These are phyloP conservation scores for Emydura subglobosa DNA, from an alignment of 2,113 vertebrate species.

Conservation along the genomic window DNA sequence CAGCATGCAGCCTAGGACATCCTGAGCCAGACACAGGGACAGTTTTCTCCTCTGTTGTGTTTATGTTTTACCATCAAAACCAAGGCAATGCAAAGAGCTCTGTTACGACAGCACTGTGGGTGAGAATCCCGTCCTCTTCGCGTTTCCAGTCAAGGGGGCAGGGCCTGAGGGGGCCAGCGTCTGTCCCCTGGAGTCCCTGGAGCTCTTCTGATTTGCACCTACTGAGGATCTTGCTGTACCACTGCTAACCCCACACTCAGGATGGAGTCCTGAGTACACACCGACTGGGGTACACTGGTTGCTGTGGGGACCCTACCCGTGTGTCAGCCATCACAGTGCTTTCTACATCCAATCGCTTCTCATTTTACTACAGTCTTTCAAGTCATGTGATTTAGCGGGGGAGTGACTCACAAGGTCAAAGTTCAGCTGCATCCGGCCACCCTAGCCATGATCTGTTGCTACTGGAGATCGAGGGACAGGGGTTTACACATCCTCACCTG, in stretches of 20 bases:
- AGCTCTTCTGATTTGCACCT: too few species aligned
- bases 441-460: not conserved
- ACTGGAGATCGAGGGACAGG: fast-evolving
- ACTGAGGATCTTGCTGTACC: too few species aligned
- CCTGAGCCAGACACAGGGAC: too few species aligned
- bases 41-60: too few species aligned
- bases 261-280: too few species aligned
- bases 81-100: not conserved
- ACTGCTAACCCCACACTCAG: too few species aligned
- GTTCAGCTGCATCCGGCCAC: not conserved
- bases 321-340: not conserved
- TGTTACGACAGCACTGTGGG: not conserved
- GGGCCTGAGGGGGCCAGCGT: too few species aligned
- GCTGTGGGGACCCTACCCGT: conserved; percentile 73
- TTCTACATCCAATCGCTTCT: conserved; percentile 3
- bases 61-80: not conserved
- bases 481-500: fast-evolving
- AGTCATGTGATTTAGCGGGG: not conserved
- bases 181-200: too few species aligned
- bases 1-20: too few species aligned
- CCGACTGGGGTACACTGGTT: not conserved
- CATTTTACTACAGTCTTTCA: not conserved
- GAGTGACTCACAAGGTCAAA: not conserved
- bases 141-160: too few species aligned
- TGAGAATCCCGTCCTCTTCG: not conserved